These are phyloP conservation scores for Mesopsocus fuscifrons DNA, from an alignment of 2,888 invertebrate genomes.

Conservation along the genomic window DNA sequence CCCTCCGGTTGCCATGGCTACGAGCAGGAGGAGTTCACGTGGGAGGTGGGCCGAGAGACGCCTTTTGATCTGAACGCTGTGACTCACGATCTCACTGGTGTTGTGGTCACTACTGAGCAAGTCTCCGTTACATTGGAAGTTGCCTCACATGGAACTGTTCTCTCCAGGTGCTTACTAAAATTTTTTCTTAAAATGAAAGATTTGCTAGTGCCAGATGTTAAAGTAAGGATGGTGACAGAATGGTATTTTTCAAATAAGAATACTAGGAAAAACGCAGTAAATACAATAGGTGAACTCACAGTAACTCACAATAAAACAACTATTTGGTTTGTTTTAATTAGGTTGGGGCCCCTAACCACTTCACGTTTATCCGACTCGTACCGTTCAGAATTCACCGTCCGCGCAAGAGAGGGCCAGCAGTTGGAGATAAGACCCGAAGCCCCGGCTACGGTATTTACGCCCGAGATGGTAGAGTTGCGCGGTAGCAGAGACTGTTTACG, in stretches of 20 bases:
- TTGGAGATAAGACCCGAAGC: constrained; percentile 47
- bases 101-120: constrained; percentile 30
- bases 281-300: too few relatives aligned
- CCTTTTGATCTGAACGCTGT: constrained; percentile 29
- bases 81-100: constrained; percentile 32
- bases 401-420: constrained; percentile 30
- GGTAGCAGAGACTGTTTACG: constrained; percentile 48
- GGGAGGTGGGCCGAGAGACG: constrained; percentile 27
- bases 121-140: constrained; percentile 19
- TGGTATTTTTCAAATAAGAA: too few relatives aligned
- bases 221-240: too few relatives aligned
- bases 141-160: too few relatives aligned
- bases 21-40: constrained; percentile 28
- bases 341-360: too few relatives aligned
- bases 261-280: too few relatives aligned
- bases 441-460: constrained; percentile 48
- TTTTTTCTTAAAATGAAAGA: too few relatives aligned
- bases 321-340: too few relatives aligned
- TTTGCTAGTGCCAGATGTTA: too few relatives aligned
- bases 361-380: too few relatives aligned
- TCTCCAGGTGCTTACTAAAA: too few relatives aligned
- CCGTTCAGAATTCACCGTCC: constrained; percentile 26
- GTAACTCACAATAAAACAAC: too few relatives aligned
- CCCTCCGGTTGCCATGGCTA: constrained; percentile 72
- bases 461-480: constrained; percentile 35